Evolutionary conservation across 2,888 invertebrate species (phyloP).

Genomic region (Acrobeloides nanus): DNA sequence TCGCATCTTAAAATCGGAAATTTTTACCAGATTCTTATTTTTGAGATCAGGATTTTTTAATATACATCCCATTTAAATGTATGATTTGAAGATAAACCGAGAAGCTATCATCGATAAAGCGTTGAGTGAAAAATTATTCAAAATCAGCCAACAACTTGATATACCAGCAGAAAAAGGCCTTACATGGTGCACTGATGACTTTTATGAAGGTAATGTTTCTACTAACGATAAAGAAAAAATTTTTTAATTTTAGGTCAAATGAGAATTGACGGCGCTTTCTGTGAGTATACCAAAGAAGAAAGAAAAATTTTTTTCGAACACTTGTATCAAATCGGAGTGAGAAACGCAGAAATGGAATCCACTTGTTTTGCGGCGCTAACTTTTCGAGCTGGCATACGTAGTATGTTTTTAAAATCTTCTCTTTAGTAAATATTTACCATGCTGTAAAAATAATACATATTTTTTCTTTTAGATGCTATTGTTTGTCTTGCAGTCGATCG

Average conservation of each 20-base stretch:
- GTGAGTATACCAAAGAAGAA: conserved; percentile 81
- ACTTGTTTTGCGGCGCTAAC: conserved; percentile 85
- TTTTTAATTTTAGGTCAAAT: conserved; percentile 80
- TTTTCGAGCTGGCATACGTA: conserved; percentile 74
- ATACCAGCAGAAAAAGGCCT: conserved; percentile 74
- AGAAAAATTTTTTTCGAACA: conserved; percentile 77
- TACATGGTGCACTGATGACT: conserved; percentile 93
- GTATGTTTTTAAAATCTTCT: too few relatives aligned
- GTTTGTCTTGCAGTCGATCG: conserved; percentile 87
- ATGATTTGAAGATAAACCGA: too few relatives aligned
- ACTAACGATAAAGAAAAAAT: too few relatives aligned
- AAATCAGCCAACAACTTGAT: conserved; percentile 57
- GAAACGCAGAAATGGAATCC: conserved; percentile 88
- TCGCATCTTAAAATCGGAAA: too few relatives aligned
- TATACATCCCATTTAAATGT: too few relatives aligned
- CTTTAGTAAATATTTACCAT: too few relatives aligned
- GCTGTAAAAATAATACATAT: too few relatives aligned
- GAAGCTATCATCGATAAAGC: conserved; percentile 67
- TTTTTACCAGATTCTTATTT: too few relatives aligned
- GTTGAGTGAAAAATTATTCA: conserved; percentile 71
- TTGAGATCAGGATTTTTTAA: too few relatives aligned
- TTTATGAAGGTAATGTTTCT: conserved; percentile 85
- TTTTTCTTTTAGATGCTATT: conserved; percentile 69
- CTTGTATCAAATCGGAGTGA: conserved; percentile 66
- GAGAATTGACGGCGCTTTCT: conserved; percentile 88